A percentile compares a stretch with the other conserved stretches of the same genome.
phyloP scores from a whole-genome alignment of 2,888 invertebrate genomes.

The Ophioninae sp. region DNA sequence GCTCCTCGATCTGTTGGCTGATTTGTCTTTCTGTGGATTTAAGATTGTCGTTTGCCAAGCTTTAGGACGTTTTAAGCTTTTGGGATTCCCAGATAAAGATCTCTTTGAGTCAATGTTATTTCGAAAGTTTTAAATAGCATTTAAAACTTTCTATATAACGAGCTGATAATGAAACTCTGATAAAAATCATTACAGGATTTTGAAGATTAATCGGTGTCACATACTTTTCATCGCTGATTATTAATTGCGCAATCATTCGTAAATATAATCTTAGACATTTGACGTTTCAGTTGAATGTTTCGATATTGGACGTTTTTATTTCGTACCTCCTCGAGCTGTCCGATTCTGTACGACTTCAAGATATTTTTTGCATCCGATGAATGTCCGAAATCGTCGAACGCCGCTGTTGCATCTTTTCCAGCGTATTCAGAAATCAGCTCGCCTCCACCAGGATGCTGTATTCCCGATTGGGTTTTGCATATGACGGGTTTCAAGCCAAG shows the following conservation, averaged over 20 bases:
- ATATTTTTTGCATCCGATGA: constrained; percentile 85
- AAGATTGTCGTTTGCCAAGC: not conserved
- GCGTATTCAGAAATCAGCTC: constrained; percentile 85
- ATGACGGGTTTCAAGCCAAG: constrained; percentile 12
- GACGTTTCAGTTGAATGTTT: not conserved
- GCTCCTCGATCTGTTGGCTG: constrained; percentile 57
- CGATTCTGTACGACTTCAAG: constrained; percentile 85
- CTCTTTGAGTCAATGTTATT: not conserved
- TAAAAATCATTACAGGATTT: not conserved
- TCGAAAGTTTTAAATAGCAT: not conserved
- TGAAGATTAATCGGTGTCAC: not conserved
- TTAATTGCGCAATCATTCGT: not conserved
- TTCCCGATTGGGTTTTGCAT: not conserved
- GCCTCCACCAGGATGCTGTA: constrained; percentile 87
- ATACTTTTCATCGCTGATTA: not conserved
- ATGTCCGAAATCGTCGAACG: constrained; percentile 87
- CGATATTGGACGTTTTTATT: not conserved
- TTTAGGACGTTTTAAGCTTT: not conserved
- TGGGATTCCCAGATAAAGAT: not conserved
- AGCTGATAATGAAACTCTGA: not conserved
- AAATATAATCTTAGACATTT: not conserved
- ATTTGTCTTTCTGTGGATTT: constrained; percentile 65
- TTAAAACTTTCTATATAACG: not conserved
- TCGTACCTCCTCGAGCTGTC: constrained; percentile 84
- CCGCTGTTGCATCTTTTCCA: constrained; percentile 86